Percentiles rank a stretch among this genome's conserved stretches.
These are phyloP conservation scores for Subacronicta megacephala DNA, from an alignment of 2,888 invertebrate genomes.

Conservation along the genomic window DNA sequence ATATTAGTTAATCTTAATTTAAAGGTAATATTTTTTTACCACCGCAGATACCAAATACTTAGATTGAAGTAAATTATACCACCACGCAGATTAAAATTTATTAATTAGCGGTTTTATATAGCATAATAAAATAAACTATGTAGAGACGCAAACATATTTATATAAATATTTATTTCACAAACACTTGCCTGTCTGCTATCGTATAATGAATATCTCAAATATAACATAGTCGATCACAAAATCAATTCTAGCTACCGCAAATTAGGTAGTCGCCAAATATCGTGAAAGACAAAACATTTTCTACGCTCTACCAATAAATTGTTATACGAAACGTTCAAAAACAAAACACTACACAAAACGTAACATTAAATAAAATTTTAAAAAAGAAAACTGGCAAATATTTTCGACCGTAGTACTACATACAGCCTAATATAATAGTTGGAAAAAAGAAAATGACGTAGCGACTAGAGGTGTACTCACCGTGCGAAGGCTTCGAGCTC, in stretches of 20 bases:
- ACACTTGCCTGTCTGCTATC: no score
- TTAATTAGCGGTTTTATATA: no score
- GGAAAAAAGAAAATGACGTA: not conserved
- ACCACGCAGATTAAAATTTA: no score
- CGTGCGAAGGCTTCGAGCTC: slow-evolving; percentile 53
- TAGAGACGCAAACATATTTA: no score
- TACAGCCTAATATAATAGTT: slow-evolving; percentile 14
- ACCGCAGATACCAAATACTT: no score
- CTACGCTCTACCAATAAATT: slow-evolving; percentile 13
- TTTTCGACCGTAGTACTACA: slow-evolving; percentile 9
- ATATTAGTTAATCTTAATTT: no score
- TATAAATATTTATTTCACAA: not conserved
- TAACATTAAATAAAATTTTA: not conserved
- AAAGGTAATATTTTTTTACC: no score
- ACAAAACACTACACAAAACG: slow-evolving; percentile 9
- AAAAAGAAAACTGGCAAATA: slow-evolving; percentile 5
- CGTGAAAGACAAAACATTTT: slow-evolving; percentile 33
- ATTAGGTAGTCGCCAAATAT: not conserved
- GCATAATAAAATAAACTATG: no score
- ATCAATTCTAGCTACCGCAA: slow-evolving; percentile 18
- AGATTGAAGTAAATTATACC: no score
- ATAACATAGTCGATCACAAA: slow-evolving; percentile 10
- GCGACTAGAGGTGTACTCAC: slow-evolving; percentile 37
- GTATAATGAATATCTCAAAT: not conserved
- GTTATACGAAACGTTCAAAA: slow-evolving; percentile 17